Percentiles rank a stretch among this genome's conserved stretches.
phyloP scores from a whole-genome alignment of 2,113 vertebrate species.

The Seriola dumerili region DNA sequence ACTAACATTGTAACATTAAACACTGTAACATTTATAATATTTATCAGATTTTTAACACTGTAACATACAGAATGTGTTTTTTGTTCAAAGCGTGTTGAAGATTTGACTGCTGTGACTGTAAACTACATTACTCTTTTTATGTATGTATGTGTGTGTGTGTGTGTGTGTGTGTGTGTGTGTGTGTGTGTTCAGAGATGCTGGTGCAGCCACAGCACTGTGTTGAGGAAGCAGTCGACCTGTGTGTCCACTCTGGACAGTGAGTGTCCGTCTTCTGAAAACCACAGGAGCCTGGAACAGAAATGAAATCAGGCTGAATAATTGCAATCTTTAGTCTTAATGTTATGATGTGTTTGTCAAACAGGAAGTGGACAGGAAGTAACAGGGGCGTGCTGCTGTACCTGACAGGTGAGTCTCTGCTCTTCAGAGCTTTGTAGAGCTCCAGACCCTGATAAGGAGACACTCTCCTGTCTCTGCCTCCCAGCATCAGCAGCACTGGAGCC shows the following conservation, averaged over 20 bases:
- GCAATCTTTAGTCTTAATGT: background rate
- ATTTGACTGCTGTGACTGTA: background rate
- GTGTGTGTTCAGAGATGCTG: constrained; percentile 72
- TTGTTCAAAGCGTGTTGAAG: too few relatives aligned
- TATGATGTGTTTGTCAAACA: background rate
- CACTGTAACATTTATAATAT: too few relatives aligned
- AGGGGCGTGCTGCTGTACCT: constrained; percentile 68
- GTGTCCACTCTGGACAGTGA: constrained; percentile 84
- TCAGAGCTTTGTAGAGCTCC: constrained; percentile 88
- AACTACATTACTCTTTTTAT: background rate
- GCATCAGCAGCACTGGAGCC: constrained; percentile 85
- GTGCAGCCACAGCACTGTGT: constrained; percentile 85
- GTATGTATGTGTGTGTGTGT: background rate
- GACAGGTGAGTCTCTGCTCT: constrained; percentile 81
- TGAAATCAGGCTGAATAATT: background rate
- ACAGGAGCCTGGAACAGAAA: constrained; percentile 83
- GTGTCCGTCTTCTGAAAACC: constrained; percentile 88
- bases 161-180: background rate
- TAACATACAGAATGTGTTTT: too few relatives aligned
- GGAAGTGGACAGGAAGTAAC: background rate
- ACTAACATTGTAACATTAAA: too few relatives aligned
- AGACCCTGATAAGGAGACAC: constrained; percentile 88
- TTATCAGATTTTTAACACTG: too few relatives aligned
- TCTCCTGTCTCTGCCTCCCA: constrained; percentile 85
- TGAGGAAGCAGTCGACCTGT: constrained; percentile 84